phyloP scores from a whole-genome alignment of 2,113 vertebrate genomes.

The Dicerorhinus sumatrensis region DNA sequence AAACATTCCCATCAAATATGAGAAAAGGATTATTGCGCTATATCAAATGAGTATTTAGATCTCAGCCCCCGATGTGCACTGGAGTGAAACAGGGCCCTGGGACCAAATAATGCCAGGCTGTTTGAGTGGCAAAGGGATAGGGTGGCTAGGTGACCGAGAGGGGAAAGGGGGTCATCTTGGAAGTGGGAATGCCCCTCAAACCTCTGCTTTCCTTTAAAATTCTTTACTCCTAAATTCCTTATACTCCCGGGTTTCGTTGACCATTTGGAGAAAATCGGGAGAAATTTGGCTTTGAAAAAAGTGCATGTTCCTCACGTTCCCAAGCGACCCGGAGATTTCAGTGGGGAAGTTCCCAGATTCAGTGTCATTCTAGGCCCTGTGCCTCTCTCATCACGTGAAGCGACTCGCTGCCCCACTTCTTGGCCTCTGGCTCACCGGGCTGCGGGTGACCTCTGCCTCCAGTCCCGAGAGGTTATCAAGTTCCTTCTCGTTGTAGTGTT shows the following conservation, averaged over 20 bases:
- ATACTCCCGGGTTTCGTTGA: background rate
- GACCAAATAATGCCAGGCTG: constrained; percentile 60
- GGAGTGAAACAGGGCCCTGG: constrained; percentile 75
- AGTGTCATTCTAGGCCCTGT: background rate
- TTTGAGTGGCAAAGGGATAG: constrained; percentile 59
- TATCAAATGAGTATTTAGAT: constrained; percentile 85
- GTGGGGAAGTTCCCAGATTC: background rate
- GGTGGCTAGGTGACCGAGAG: constrained; percentile 63
- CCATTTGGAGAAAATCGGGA: background rate
- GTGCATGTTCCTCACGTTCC: background rate
- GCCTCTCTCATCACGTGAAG: background rate
- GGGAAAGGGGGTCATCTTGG: constrained; percentile 35
- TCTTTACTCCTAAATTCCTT: background rate
- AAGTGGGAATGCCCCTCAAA: background rate
- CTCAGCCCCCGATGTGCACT: constrained; percentile 79
- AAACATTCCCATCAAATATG: constrained; percentile 88
- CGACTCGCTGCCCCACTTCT: background rate
- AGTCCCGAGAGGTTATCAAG: rapidly evolving
- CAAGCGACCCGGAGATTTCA: background rate
- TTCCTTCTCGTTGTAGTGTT: background rate
- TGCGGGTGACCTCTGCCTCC: background rate
- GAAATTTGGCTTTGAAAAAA: background rate
- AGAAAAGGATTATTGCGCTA: constrained; percentile 85
- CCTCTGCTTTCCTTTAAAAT: constrained; percentile 2
- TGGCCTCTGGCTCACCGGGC: background rate